Base-by-base conservation (phyloP, 2,888 invertebrate genomes). In the Acleris emargana region DNA sequence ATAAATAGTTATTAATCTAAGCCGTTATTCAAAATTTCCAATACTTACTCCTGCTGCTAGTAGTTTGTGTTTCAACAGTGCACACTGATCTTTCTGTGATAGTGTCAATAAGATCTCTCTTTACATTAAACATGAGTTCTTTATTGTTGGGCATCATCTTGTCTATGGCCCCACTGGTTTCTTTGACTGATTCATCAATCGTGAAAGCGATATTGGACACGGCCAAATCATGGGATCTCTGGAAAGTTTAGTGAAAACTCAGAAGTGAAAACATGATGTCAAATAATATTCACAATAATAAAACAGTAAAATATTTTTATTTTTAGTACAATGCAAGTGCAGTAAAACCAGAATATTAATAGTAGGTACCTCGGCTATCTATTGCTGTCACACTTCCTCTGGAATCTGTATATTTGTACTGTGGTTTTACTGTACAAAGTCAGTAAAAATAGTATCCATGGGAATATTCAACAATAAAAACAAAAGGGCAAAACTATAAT, bases 71-170 rank as follows among this genome's bases (percentile, higher is more conserved):
- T 73, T 93, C 93, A 1, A 89, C 87, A 13, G 91, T 83, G 22
- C 73, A 80, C 25, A 89, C 93, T 9, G 87, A 73, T 17, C 82
- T 86, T 13, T 84, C 83, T 0, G 90, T 88, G 45, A 95, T 92
- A 53, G 94, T 94, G n/a, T 95, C 94, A 58, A 96, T 89, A 0
- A 97, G 86, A 70, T 96, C 95, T 60, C 93, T 93, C 75, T 94
- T 94, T 53, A 96, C 87, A 59, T 92, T 93, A 66, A 94, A 93
- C 70, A 95, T 91, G 3, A 96, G 82, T 25, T 93, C 93, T 64
- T 93, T 93, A 74, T 95, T 91, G n/a, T 87, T 92, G 3, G 96
- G 96, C 58, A 97, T 91, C 81, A 96, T 82, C 58, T 93, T 91
- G 47, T 93, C 93, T 68, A 97, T 88, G 3, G 91, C 74, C 1